Base-by-base conservation (phyloP, 2,888 invertebrate genomes). In the Venustoraphidia nigricollis region DNA sequence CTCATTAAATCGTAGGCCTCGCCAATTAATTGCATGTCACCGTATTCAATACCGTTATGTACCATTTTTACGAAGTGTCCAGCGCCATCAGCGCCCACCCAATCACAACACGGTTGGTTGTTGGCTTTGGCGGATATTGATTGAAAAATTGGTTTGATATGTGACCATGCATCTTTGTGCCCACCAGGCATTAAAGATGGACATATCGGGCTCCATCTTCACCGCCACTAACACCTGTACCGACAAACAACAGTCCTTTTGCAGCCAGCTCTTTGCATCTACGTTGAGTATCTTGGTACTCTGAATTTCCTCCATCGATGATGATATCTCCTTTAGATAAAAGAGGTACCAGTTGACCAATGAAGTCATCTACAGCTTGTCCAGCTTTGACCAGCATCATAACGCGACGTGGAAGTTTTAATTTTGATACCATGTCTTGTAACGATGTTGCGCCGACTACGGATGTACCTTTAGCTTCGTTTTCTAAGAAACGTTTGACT, bases 21-120 rank as follows among this genome's bases (percentile, higher is more conserved):
- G 60, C 95, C 92, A 60, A 97, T 97, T 53, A 98, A 75, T 67
- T 98, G 98, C 98, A 98, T 98, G 63, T 98, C 98, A 38, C 97
- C 98, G 60, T 98, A 98, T 62, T 98, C 98, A 58, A 99, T 99
- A 47, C 98, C 98, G 62, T 98, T 98, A 71, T 98, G 97, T 1
- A 98, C 97, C 98, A 98, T 98, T 73, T 98, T 99, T 1, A 98
- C 97, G 66, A 96, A 98, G 64, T 98, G 98, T 0, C 98, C 98
- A 1, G 97, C 88, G 14, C 98, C 98, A 52, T 90, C 90, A 55
- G 87, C 87, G 1, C 97, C 98, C 1, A 97, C 93, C 97, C 98
- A 99, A 62, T 98, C 96, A 63, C 98, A 98, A 66, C 98, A 98
- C 0, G 98, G 93, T 60, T 96, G 91, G 2, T 76, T 75, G 54